Conservation (phyloP, 1,140 invertebrate species). For the Atta cephalotes region DNA sequence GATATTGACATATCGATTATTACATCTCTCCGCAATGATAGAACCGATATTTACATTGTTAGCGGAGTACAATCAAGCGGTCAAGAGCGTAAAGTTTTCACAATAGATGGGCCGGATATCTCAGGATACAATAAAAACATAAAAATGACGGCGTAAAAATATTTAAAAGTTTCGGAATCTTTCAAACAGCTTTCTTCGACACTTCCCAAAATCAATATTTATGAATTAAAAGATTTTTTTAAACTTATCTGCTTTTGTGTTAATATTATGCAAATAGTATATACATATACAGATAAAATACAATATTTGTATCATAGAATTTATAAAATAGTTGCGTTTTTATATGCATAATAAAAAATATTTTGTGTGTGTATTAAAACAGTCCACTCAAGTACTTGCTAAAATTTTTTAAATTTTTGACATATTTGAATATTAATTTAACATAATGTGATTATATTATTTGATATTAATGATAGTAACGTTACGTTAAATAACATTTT, state of each 20-base stretch:
- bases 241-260: neutral
- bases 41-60: constrained; percentile 24
- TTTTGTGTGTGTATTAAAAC: no score
- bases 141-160: neutral
- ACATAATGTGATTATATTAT: no score
- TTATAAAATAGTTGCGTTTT: no score
- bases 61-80: neutral
- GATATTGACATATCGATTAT: constrained; percentile 56
- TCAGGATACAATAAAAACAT: neutral
- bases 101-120: neutral
- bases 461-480: no score
- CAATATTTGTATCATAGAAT: no score
- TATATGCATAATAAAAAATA: no score
- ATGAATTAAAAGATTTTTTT: neutral
- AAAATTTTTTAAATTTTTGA: no score
- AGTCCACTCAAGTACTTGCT: no score
- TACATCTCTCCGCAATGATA: constrained; percentile 17
- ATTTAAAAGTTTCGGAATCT: neutral
- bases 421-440: no score
- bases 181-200: neutral
- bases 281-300: no score
- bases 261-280: no score
- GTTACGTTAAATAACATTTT: no score
- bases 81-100: constrained; percentile 1
- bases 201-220: neutral